phyloP scores from a whole-genome alignment of 2,113 vertebrate genomes.

The Ictalurus punctatus region DNA sequence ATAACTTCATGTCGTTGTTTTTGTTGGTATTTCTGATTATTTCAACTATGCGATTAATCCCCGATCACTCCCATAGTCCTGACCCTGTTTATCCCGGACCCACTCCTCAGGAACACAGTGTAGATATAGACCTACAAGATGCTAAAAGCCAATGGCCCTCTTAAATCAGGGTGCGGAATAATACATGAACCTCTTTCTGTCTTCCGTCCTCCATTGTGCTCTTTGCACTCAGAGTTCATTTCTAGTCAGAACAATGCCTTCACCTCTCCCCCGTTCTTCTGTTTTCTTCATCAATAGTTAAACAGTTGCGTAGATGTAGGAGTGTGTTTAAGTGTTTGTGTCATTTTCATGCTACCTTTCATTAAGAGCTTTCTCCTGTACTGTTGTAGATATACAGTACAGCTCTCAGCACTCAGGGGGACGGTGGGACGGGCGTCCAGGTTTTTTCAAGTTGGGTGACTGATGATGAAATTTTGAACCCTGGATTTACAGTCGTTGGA shows the following conservation, averaged over 20 bases:
- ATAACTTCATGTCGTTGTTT: background rate
- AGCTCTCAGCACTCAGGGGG: background rate
- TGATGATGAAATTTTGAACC: constrained; percentile 40
- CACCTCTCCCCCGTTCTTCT: background rate
- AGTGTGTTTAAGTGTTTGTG: background rate
- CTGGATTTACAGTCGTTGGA: constrained; percentile 51
- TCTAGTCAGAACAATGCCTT: background rate
- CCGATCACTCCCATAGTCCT: background rate
- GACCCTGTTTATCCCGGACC: background rate
- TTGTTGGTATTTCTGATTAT: background rate
- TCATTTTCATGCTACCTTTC: background rate
- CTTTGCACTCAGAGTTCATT: background rate
- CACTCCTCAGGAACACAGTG: background rate
- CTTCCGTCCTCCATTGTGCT: background rate
- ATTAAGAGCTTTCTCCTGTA: background rate
- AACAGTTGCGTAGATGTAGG: background rate
- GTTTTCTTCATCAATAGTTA: background rate
- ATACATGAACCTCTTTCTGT: background rate
- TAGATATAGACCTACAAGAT: background rate
- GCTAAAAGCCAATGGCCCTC: background rate
- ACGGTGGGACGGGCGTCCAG: background rate
- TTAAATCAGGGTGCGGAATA: background rate
- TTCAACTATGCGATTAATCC: background rate
- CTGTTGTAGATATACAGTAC: background rate
- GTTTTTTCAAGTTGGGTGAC: background rate